Evolutionary conservation across 2,888 invertebrate genomes (phyloP), one percentile per base, ranked within the genome.

Genomic region (Lithophane socia): DNA sequence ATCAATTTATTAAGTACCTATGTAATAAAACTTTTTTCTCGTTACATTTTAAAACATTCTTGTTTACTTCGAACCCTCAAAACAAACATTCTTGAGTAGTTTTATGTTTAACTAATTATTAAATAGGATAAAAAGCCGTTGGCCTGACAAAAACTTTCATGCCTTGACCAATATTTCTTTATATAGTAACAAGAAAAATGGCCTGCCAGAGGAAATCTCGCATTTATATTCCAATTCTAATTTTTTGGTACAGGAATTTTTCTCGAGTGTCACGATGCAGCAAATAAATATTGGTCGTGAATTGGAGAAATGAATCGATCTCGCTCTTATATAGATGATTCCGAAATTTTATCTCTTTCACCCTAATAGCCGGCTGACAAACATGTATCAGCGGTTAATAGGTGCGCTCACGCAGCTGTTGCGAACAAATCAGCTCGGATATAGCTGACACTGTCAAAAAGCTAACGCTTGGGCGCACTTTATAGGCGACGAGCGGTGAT

Each of bases 351-450:
- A 94, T 96, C 96, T 95, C 96, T 94, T 94, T 96, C 96, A 86
- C 95, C 93, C 96, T 96, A 96, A 96, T 96, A 96, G 96, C 96
- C 96, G 96, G 94, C 96, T 96, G 96, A 96, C 96, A 96, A 96
- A 96, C 96, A 96, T 96, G 96, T 96, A 96, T 96, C 96, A 96
- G 96, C 95, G 96, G 96, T 96, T 96, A 96, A 96, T 96, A 96
- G 96, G 96, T 96, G 96, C 95, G 96, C 94, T 91, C 93, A 88
- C 94, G 96, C 96, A 96, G 96, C 96, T 96, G 96, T 95, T 94
- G 95, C 95, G 95, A 96, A 96, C 96, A 96, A 96, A 96, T 96
- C 96, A 96, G 96, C 93, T 96, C 95, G 93, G 94, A 96, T 96
- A 96, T 96, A 96, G 96, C 94, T 95, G 95, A 95, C 96, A 95